Percentiles rank a stretch among this genome's conserved stretches.
phyloP scores from a whole-genome alignment of 2,797 vertebrate species.

The Bradypus variegatus region DNA sequence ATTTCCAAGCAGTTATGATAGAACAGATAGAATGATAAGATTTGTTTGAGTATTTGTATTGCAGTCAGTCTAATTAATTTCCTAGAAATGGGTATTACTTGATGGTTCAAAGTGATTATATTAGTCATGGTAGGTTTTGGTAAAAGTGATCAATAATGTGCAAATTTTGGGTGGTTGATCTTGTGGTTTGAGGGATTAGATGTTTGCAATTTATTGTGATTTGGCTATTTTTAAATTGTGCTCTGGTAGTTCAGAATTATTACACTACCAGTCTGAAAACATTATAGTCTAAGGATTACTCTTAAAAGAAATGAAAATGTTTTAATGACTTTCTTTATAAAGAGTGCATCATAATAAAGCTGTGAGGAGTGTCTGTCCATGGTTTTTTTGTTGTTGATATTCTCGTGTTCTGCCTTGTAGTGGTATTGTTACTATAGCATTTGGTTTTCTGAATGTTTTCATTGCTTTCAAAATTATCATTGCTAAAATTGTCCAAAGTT shows the following conservation, averaged over 20 bases:
- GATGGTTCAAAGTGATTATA: conserved; percentile 13
- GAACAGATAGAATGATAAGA: conserved; percentile 23
- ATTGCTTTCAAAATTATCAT: conserved; percentile 19
- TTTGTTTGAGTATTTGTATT: conserved; percentile 30
- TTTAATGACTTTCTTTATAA: conserved; percentile 12
- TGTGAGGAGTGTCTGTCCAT: neutral
- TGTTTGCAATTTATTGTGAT: conserved; percentile 39
- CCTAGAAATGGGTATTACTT: conserved; percentile 21
- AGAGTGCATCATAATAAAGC: conserved; percentile 3
- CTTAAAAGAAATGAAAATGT: conserved; percentile 28
- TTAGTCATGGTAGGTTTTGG: neutral
- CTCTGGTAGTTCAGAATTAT: conserved; percentile 34
- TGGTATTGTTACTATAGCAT: conserved; percentile 3
- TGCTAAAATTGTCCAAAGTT: conserved; percentile 5
- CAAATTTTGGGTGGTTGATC: neutral
- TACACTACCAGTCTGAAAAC: neutral
- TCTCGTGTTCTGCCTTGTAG: neutral
- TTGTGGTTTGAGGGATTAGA: conserved; percentile 14
- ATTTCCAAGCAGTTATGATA: conserved; percentile 42
- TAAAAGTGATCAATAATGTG: conserved; percentile 21
- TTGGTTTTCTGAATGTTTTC: conserved; percentile 41
- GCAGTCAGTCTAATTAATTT: conserved; percentile 25
- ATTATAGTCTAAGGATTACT: neutral
- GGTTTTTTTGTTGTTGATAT: neutral
- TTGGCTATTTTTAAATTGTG: conserved; percentile 26